Percentiles rank a stretch among this genome's conserved stretches.
Conservation (phyloP, 2,113 vertebrate species). For the Crypturellus undulatus region DNA sequence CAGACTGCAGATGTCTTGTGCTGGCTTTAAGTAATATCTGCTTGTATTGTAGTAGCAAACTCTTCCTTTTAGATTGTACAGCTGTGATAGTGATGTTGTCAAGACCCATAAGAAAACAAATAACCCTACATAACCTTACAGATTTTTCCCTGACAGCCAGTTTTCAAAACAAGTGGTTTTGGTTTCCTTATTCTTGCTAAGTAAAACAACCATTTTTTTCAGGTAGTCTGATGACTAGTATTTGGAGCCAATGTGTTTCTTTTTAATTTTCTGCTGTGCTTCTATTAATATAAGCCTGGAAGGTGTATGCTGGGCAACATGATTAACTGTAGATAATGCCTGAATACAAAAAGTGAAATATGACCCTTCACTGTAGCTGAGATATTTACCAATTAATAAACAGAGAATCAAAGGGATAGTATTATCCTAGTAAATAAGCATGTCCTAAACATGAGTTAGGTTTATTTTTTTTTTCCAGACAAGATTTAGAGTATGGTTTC, state of each 20-base stretch:
- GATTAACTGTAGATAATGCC: not conserved
- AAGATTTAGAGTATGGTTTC: not conserved
- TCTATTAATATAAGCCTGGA: not conserved
- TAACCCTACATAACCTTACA: not conserved
- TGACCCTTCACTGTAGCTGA: not conserved
- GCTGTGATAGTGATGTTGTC: not conserved
- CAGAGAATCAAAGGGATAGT: not conserved
- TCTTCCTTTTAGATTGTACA: not conserved
- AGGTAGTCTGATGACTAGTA: not conserved
- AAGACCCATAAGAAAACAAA: not conserved
- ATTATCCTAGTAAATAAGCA: not conserved
- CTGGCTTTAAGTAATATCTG: not conserved
- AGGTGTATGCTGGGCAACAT: accelerated
- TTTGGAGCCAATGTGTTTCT: not conserved
- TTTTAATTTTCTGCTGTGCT: not conserved
- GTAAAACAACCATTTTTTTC: not conserved
- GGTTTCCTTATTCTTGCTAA: not conserved
- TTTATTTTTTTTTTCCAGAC: not conserved
- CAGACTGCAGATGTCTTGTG: not conserved
- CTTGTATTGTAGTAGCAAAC: not conserved
- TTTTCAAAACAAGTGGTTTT: not conserved
- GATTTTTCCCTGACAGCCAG: not conserved
- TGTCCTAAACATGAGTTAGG: not conserved
- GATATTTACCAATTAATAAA: not conserved
- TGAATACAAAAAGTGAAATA: not conserved